These are phyloP conservation scores for Druon quercuslanigerum DNA, from an alignment of 1,140 invertebrate species.

Conservation along the genomic window DNA sequence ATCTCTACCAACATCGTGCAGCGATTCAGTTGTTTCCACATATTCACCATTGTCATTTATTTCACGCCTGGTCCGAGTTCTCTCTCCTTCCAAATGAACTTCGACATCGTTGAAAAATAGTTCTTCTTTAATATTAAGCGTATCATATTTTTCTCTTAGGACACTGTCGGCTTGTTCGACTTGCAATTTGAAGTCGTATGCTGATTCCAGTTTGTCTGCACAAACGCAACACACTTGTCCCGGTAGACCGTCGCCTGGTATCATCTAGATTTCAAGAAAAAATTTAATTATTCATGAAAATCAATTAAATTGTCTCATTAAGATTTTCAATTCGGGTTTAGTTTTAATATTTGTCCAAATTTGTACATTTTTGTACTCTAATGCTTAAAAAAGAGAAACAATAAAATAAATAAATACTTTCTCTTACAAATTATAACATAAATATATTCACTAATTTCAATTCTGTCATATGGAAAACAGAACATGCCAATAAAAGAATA, in stretches of 20 bases:
- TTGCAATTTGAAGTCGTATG: constrained; percentile 80
- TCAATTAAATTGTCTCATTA: neutral
- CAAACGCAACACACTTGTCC: constrained; percentile 79
- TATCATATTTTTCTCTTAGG: constrained; percentile 75
- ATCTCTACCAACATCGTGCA: constrained; percentile 47
- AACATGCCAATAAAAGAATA: too few species aligned
- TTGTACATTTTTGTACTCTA: too few species aligned
- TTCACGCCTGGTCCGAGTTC: constrained; percentile 47
- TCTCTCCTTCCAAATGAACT: constrained; percentile 63
- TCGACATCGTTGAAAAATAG: constrained; percentile 71
- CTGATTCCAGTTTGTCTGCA: constrained; percentile 78
- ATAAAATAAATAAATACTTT: too few species aligned
- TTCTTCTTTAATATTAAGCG: constrained; percentile 67
- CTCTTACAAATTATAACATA: too few species aligned
- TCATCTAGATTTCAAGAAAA: constrained; percentile 66
- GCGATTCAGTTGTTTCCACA: constrained; percentile 45
- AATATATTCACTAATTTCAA: too few species aligned
- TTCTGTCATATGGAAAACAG: too few species aligned
- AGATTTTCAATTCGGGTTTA: neutral
- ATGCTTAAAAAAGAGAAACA: too few species aligned
- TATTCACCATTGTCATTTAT: constrained; percentile 55
- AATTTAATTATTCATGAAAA: constrained; percentile 38
- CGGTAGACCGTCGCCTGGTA: constrained; percentile 79
- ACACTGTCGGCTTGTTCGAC: constrained; percentile 79
- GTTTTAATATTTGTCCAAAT: neutral